Percentiles rank a stretch among this genome's conserved stretches.
phyloP scores from a whole-genome alignment of 2,797 vertebrate genomes.

The Urosaurus nigricauda region DNA sequence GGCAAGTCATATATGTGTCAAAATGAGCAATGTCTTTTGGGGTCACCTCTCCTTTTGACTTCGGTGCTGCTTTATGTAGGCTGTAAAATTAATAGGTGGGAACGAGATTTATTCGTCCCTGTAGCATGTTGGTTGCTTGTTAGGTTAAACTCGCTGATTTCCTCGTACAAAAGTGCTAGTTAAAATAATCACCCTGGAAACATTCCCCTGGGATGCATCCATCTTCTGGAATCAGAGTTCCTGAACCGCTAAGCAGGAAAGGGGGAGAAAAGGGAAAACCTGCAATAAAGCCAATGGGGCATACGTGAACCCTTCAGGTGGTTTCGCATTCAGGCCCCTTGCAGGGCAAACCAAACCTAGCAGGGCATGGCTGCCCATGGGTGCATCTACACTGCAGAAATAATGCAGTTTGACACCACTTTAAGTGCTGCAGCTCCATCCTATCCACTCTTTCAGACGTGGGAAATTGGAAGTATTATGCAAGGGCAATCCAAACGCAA shows the following conservation, averaged over 20 bases:
- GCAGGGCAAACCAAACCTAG: neutral
- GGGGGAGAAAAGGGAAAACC: neutral
- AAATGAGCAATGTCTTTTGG: conserved; percentile 82
- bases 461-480: too few species aligned
- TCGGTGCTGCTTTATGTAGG: conserved; percentile 80
- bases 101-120: conserved; percentile 84
- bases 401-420: too few species aligned
- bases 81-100: conserved; percentile 84
- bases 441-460: too few species aligned
- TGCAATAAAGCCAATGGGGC: neutral
- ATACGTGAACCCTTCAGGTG: neutral
- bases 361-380: too few species aligned
- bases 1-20: conserved; percentile 82
- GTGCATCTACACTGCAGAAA: too few species aligned
- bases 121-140: conserved; percentile 81
- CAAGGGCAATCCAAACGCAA: too few species aligned
- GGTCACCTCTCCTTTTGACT: conserved; percentile 82
- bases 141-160: conserved; percentile 86
- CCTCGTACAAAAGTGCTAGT: conserved; percentile 84
- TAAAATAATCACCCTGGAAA: conserved; percentile 83
- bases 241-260: conserved; percentile 34
- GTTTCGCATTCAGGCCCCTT: neutral
- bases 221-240: conserved; percentile 68
- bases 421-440: too few species aligned
- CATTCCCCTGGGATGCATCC: conserved; percentile 76